Percentiles rank a stretch among this genome's conserved stretches.
phyloP scores from a whole-genome alignment of 2,797 vertebrate species.

The Babyrousa celebensis region DNA sequence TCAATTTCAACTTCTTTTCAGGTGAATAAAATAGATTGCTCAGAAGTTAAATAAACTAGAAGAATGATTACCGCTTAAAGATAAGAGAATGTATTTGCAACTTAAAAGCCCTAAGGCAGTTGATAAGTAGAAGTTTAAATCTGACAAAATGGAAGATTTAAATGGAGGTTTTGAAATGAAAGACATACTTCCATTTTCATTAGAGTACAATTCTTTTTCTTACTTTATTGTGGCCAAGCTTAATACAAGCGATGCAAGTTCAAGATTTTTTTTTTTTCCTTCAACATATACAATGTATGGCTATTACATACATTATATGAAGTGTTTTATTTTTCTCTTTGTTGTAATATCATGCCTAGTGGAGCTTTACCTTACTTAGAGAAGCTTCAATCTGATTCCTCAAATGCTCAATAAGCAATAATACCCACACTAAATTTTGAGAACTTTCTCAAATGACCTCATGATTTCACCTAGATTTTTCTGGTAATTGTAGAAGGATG shows the following conservation, averaged over 20 bases:
- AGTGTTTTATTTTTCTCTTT: slow-evolving; percentile 12
- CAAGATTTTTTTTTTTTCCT: neutral
- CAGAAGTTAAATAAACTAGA: slow-evolving; percentile 4
- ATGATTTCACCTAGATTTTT: slow-evolving; percentile 43
- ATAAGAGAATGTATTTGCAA: neutral
- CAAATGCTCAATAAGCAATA: neutral
- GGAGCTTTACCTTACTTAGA: neutral
- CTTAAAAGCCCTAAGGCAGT: slow-evolving; percentile 37
- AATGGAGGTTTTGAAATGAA: slow-evolving; percentile 52
- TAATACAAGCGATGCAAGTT: neutral
- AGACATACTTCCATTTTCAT: slow-evolving; percentile 45
- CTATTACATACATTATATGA: neutral
- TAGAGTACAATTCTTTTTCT: neutral
- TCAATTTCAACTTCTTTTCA: slow-evolving; percentile 41
- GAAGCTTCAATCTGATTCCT: slow-evolving; percentile 19
- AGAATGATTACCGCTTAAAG: slow-evolving; percentile 45
- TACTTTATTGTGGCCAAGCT: neutral
- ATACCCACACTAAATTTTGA: neutral
- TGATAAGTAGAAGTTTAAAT: slow-evolving; percentile 35
- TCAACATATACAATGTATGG: neutral
- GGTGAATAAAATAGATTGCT: slow-evolving; percentile 34
- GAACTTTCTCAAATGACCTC: slow-evolving; percentile 58
- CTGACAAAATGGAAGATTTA: slow-evolving; percentile 55
- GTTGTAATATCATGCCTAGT: neutral
- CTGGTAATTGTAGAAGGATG: slow-evolving; percentile 44